Evolutionary conservation across 1,140 invertebrate species (phyloP).

Genomic region (Drosophila bocqueti): DNA sequence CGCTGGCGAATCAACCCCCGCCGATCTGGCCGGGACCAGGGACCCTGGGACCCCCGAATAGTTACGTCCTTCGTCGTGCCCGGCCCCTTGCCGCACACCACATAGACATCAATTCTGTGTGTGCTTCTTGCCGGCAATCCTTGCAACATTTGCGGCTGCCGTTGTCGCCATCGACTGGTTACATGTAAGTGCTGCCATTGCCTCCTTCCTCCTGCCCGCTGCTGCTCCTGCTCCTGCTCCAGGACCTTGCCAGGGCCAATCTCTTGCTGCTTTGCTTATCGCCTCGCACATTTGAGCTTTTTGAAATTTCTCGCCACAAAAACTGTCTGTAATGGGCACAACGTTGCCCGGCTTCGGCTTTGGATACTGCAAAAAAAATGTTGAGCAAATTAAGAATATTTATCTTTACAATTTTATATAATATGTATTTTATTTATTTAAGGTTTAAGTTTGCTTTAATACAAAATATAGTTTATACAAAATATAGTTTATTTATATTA

Average conservation of each 20-base stretch:
- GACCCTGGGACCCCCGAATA: not conserved
- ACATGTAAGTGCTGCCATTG: conserved; percentile 61
- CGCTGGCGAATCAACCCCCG: conserved; percentile 47
- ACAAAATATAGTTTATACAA: no score
- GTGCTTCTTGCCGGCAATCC: conserved; percentile 59
- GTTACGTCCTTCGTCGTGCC: not conserved
- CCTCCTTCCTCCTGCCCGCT: not conserved
- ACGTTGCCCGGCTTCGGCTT: conserved; percentile 39
- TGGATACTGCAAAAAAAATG: conserved; percentile 1
- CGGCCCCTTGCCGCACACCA: conserved; percentile 3
- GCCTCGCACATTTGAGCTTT: conserved; percentile 80
- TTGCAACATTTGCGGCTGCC: conserved; percentile 53
- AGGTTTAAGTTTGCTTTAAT: not conserved
- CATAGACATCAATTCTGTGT: conserved; percentile 61
- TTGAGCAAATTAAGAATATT: not conserved
- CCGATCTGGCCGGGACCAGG: conserved; percentile 13
- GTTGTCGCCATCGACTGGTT: conserved; percentile 64
- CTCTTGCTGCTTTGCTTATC: conserved; percentile 77
- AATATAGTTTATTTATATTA: no score
- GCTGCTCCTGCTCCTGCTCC: not conserved
- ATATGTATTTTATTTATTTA: not conserved
- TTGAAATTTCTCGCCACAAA: conserved; percentile 62
- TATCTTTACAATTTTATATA: not conserved
- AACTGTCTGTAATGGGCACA: conserved; percentile 61
- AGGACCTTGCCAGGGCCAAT: conserved; percentile 22